Evolutionary conservation across 2,113 vertebrate genomes (phyloP).

Genomic region (Platichthys flesus): DNA sequence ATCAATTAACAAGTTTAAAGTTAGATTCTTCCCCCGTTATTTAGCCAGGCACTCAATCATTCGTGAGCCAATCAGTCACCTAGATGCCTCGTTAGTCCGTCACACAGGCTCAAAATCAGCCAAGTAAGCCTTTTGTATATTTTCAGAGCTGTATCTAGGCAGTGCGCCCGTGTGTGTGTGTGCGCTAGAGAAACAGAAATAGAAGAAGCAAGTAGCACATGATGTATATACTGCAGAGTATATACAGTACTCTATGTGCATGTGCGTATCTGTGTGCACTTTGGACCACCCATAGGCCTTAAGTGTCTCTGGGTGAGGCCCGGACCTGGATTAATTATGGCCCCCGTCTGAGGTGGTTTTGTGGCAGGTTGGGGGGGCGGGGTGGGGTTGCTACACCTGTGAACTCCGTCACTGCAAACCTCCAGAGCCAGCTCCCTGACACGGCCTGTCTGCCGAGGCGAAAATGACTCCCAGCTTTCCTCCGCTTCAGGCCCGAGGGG

Average conservation of each 20-base stretch:
- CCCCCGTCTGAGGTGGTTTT: conserved; percentile 74
- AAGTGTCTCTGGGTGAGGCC: conserved; percentile 69
- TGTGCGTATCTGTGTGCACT: conserved; percentile 38
- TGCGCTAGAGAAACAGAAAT: conserved; percentile 15
- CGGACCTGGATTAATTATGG: conserved; percentile 78
- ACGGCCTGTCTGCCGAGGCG: conserved; percentile 50
- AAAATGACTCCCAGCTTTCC: conserved; percentile 77
- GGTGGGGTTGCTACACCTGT: conserved; percentile 78
- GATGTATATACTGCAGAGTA: conserved; percentile 26
- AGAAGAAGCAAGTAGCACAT: conserved; percentile 12
- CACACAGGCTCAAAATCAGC: conserved; percentile 20
- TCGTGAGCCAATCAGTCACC: conserved; percentile 1
- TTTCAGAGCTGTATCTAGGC: conserved; percentile 61
- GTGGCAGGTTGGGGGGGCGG: conserved; percentile 71
- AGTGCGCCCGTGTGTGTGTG: conserved; percentile 40
- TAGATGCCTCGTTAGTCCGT: neutral
- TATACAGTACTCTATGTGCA: conserved; percentile 23
- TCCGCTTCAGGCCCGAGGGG: conserved; percentile 22
- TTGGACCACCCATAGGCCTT: conserved; percentile 74
- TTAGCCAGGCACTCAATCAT: conserved; percentile 2
- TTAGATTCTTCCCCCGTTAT: neutral
- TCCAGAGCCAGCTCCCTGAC: conserved; percentile 66
- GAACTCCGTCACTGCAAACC: conserved; percentile 68
- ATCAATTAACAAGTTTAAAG: neutral
- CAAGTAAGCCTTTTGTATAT: conserved; percentile 67